Evolutionary conservation across 2,113 vertebrate species (phyloP), one percentile per base, ranked within the genome.

Genomic region (Oryzias javanicus): DNA sequence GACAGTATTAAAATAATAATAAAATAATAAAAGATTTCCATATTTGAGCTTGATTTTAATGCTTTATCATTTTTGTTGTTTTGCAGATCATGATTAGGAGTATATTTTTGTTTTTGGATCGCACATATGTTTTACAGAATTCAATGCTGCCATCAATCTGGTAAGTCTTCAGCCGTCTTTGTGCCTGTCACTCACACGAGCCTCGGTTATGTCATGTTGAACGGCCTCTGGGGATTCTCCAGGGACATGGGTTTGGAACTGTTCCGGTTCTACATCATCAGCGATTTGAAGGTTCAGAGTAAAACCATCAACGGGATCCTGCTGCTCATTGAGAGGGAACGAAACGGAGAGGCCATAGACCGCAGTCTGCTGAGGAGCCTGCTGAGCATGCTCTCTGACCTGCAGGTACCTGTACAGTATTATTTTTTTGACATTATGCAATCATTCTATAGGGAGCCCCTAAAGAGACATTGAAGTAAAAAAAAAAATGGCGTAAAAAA

Each of bases 41-140:
- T 17, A n/a, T 47, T 19, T 10, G 5, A 13, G 4, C 15, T 58
- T 20, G 6, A 20, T 40, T 29, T 7, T 59, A 20, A 59, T 15
- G 5, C 4, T 5, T 7, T 12, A 1, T 19, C 1, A 25, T 60
- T 19, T 6, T 67, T 15, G 7, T 73, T 67, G 48, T 78, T 66
- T 73, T 67, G 48, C 92, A 99, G 97, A 99, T 99, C 80, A 99
- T 99, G 97, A 98, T 99, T 86, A 95, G 97, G 85, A 98, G 97
- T 93, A 99, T 99, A 91, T 99, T 99, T 92, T 91, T 99, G 83
- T 99, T 98, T 92, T 91, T 99, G 95, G 97, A 99, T 88, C 94
- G 97, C 89, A 99, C 96, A 66, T 99, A 99, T 0, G 97, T 99
- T 85, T 94, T 99, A 90, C 97, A 99, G 88, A 99, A 99, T 89